phyloP scores from a whole-genome alignment of 1,140 invertebrate genomes.

The Anadara kagoshimensis region DNA sequence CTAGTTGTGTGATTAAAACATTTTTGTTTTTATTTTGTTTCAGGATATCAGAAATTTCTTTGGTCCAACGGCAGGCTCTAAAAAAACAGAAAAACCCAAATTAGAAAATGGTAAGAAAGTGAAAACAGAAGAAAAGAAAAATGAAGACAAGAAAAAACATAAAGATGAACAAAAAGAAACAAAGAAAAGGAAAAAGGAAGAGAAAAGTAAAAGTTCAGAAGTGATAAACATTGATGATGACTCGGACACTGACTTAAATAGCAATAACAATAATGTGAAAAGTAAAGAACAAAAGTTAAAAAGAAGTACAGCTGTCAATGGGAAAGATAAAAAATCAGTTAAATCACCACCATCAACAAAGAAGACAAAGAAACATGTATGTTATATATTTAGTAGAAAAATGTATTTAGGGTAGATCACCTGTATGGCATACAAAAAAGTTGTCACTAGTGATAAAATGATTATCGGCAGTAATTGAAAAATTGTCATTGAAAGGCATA shows the following conservation, averaged over 20 bases:
- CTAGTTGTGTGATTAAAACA: too few species aligned
- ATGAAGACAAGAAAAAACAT: conserved; percentile 9
- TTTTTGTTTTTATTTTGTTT: too few species aligned
- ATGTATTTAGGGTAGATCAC: background rate
- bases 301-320: background rate
- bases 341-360: background rate
- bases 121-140: conserved; percentile 22
- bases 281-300: background rate
- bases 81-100: conserved; percentile 36
- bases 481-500: too few species aligned
- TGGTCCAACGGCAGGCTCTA: conserved; percentile 17
- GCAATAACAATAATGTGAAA: background rate
- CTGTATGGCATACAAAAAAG: too few species aligned
- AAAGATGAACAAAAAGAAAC: conserved; percentile 14
- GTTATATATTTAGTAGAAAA: background rate
- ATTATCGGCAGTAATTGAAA: too few species aligned
- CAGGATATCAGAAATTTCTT: conserved; percentile 39
- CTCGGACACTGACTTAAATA: background rate
- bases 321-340: background rate
- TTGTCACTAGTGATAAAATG: too few species aligned
- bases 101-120: conserved; percentile 12
- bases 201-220: background rate
- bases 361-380: background rate
- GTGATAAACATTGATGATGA: background rate
- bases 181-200: conserved; percentile 12